phyloP scores from a whole-genome alignment of 2,797 vertebrate species.

The Phataginus tetradactyla region DNA sequence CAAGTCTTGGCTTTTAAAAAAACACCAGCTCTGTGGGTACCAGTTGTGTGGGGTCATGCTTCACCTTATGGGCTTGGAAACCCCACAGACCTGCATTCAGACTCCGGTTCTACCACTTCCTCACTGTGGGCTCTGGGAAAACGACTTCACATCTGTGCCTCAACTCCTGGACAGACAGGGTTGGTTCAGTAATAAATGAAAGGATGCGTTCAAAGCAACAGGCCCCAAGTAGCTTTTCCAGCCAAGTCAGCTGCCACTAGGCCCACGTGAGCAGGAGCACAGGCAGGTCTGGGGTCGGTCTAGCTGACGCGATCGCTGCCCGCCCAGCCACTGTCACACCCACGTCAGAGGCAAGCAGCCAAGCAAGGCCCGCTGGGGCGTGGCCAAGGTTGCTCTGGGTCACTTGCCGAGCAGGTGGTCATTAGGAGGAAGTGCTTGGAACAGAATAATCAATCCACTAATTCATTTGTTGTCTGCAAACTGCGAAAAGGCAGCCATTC shows the following conservation, averaged over 20 bases:
- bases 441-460: background rate
- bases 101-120: background rate
- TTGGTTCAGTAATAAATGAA: background rate
- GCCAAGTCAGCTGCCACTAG: background rate
- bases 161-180: background rate
- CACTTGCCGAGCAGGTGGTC: background rate
- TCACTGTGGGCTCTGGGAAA: background rate
- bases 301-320: background rate
- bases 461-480: background rate
- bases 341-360: background rate
- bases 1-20: background rate
- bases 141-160: background rate
- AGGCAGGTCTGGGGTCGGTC: background rate
- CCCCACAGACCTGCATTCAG: background rate
- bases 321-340: background rate
- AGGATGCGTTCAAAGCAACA: background rate
- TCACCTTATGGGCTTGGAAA: background rate
- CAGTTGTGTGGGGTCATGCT: too few species aligned
- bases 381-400: background rate
- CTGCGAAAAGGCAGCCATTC: background rate
- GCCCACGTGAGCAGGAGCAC: background rate
- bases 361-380: background rate
- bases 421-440: background rate
- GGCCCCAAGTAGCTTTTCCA: background rate
- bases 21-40: background rate